Conservation (phyloP, 1,140 invertebrate species). For the Heterodera carotae region DNA sequence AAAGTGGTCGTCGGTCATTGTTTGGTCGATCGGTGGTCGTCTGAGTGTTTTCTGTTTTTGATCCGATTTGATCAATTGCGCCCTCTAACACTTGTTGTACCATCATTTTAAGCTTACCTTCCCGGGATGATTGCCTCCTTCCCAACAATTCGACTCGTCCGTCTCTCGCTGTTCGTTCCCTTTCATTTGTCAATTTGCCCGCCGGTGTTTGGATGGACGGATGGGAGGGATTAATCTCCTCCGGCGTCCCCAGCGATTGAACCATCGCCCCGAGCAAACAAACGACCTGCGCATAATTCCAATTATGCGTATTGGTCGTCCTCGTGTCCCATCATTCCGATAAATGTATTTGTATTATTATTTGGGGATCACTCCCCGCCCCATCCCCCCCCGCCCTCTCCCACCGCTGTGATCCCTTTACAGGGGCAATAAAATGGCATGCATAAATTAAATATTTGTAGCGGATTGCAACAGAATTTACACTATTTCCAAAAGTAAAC, state of each 20-base stretch:
- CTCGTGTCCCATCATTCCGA: not conserved
- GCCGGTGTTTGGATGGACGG: too few relatives aligned
- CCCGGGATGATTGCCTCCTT: not conserved
- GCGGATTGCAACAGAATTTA: not conserved
- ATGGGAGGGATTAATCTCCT: not conserved
- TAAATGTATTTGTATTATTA: not conserved
- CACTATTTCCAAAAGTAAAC: not conserved
- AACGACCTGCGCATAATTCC: conserved; percentile 9
- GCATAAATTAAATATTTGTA: not conserved
- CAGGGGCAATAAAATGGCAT: not conserved
- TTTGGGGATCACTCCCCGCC: not conserved
- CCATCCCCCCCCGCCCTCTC: not conserved
- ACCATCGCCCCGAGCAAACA: conserved; percentile 9
- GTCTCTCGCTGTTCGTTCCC: not conserved
- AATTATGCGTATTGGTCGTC: conserved; percentile 12
- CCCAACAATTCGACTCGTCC: not conserved
- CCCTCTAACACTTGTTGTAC: too few relatives aligned
- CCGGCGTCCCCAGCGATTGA: conserved; percentile 4
- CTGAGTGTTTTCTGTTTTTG: too few relatives aligned
- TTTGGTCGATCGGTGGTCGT: too few relatives aligned
- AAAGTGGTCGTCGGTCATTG: not conserved
- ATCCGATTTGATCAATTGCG: too few relatives aligned
- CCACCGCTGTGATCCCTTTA: not conserved
- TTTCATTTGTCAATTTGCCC: not conserved
- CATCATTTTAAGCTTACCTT: too few relatives aligned